Evolutionary conservation across 92 coral and sea anemone genomes (phyloP).

Genomic region (Meandrina meandrites): DNA sequence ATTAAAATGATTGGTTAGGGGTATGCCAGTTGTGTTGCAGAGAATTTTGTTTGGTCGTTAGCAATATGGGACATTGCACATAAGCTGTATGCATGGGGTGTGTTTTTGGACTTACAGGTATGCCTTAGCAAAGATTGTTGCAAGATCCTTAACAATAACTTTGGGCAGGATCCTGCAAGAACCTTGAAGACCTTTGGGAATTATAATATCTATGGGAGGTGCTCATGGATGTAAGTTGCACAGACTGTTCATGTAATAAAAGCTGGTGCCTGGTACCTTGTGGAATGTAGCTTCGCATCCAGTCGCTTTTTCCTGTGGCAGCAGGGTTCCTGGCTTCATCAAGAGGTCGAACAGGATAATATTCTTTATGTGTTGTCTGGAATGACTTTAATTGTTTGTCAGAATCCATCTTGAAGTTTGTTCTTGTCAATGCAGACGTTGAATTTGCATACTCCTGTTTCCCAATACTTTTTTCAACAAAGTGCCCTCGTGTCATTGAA

Average conservation of each 20-base stretch:
- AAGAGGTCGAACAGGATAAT: slow-evolving; percentile 84
- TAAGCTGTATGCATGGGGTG: no score
- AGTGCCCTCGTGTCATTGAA: slow-evolving; percentile 89
- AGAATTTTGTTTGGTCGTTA: no score
- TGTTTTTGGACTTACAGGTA: no score
- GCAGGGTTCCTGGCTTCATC: slow-evolving; percentile 71
- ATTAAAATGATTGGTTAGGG: no score
- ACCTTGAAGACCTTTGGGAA: no score
- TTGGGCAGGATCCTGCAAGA: no score
- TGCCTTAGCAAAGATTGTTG: no score
- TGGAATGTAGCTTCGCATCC: slow-evolving; percentile 91
- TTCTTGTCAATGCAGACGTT: slow-evolving; percentile 70
- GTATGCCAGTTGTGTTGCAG: no score
- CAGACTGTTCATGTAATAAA: no score
- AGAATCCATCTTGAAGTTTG: slow-evolving; percentile 90
- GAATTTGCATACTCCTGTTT: slow-evolving; percentile 52
- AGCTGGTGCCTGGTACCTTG: slow-evolving; percentile 89
- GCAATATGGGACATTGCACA: no score
- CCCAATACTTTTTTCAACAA: slow-evolving; percentile 70
- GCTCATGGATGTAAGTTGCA: no score
- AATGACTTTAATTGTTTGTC: slow-evolving; percentile 78
- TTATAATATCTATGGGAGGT: not conserved
- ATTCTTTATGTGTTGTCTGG: slow-evolving; percentile 90
- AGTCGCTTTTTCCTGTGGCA: slow-evolving; percentile 65
- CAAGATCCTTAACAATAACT: no score